Evolutionary conservation across 2,888 invertebrate species (phyloP).

Genomic region (Melanchra persicariae): DNA sequence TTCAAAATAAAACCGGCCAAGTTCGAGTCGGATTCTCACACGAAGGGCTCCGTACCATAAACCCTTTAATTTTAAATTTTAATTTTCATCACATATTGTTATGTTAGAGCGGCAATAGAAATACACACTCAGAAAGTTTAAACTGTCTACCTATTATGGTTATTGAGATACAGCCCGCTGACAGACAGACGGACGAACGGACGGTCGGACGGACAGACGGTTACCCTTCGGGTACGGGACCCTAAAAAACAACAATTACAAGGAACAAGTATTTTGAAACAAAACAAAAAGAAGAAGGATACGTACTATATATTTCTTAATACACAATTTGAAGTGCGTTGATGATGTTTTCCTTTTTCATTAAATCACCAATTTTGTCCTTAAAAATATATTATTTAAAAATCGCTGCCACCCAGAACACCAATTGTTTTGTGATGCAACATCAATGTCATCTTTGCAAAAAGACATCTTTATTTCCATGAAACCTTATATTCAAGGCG

Average conservation of each 20-base stretch:
- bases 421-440: constrained; percentile 25
- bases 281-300: neutral
- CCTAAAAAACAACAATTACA: neutral
- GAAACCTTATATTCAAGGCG: constrained; percentile 41
- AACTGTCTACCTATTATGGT: no score
- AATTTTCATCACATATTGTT: no score
- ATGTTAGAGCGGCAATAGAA: no score
- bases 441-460: constrained; percentile 22
- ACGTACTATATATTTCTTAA: neutral
- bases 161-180: no score
- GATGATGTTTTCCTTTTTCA: neutral
- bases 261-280: neutral
- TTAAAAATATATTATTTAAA: constrained; percentile 17
- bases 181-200: no score
- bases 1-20: no score
- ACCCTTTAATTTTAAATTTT: no score
- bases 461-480: constrained; percentile 46
- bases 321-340: neutral
- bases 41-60: no score
- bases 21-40: no score
- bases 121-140: no score
- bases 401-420: constrained; percentile 19
- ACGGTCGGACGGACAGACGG: no score
- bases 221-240: no score
- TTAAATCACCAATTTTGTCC: constrained; percentile 9